phyloP scores from a whole-genome alignment of 2,113 vertebrate species.

The Centropus unirufus region DNA sequence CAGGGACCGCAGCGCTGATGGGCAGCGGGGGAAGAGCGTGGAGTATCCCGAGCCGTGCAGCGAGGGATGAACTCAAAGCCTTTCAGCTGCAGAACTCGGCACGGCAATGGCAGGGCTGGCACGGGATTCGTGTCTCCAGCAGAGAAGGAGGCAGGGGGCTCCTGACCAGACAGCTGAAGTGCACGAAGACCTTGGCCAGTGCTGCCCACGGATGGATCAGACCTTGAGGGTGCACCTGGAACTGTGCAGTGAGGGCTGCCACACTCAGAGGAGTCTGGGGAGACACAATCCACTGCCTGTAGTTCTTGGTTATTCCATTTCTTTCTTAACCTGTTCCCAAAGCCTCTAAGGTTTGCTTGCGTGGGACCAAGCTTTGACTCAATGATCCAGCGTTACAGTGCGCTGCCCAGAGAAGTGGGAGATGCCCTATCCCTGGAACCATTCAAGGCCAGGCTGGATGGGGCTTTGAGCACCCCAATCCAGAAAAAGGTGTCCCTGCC shows the following conservation, averaged over 20 bases:
- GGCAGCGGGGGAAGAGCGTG: background rate
- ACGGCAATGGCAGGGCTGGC: background rate
- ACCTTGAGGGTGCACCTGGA: background rate
- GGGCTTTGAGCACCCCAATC: background rate
- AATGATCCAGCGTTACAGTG: background rate
- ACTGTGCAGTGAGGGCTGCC: background rate
- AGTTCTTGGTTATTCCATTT: background rate
- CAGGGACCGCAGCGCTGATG: background rate
- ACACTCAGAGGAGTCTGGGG: background rate
- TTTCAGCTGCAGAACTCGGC: background rate
- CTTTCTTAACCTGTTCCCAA: background rate
- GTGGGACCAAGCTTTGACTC: background rate
- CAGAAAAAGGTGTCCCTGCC: background rate
- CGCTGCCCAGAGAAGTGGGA: background rate
- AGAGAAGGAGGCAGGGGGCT: background rate
- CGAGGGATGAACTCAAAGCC: background rate
- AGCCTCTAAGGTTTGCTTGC: background rate
- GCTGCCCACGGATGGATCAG: background rate
- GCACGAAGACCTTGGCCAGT: background rate
- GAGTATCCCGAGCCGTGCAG: background rate
- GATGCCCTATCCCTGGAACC: background rate
- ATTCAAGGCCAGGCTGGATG: rapidly evolving
- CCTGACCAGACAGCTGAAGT: background rate
- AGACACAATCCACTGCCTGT: background rate
- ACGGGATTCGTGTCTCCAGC: background rate